phyloP scores from a whole-genome alignment of 1,140 invertebrate species.

The Lepidurus arcticus region DNA sequence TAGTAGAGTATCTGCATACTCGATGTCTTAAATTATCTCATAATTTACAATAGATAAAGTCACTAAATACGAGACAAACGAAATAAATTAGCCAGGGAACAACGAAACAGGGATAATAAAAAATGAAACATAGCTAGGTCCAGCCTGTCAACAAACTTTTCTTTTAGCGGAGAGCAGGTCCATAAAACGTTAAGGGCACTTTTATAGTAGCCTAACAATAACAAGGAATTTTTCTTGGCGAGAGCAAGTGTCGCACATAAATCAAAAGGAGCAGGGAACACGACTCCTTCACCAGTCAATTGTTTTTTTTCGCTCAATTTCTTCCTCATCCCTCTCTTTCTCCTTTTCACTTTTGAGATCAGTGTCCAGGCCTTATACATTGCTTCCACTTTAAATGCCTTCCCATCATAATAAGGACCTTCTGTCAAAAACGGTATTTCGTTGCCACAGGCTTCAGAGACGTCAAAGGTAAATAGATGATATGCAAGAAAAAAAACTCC shows the following conservation, averaged over 20 bases:
- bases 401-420: background rate
- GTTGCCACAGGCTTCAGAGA: background rate
- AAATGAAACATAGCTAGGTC: background rate
- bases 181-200: slow-evolving; percentile 18
- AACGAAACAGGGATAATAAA: background rate
- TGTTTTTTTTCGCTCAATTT: background rate
- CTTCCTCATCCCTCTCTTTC: no score
- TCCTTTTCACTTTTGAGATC: background rate
- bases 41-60: slow-evolving; percentile 20
- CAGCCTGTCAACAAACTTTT: background rate
- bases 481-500: no score
- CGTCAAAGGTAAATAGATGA: no score
- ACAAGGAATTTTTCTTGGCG: slow-evolving; percentile 11
- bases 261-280: background rate
- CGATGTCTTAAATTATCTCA: slow-evolving; percentile 13
- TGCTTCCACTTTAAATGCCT: slow-evolving; percentile 10
- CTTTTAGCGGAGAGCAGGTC: background rate
- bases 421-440: background rate
- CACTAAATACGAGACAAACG: background rate
- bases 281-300: background rate
- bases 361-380: background rate
- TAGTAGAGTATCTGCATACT: background rate
- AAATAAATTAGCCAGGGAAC: slow-evolving; percentile 12
- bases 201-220: background rate
- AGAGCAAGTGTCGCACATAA: background rate